Base-by-base conservation (phyloP, 2,797 vertebrate genomes). In the Pseudochromis fuscus region DNA sequence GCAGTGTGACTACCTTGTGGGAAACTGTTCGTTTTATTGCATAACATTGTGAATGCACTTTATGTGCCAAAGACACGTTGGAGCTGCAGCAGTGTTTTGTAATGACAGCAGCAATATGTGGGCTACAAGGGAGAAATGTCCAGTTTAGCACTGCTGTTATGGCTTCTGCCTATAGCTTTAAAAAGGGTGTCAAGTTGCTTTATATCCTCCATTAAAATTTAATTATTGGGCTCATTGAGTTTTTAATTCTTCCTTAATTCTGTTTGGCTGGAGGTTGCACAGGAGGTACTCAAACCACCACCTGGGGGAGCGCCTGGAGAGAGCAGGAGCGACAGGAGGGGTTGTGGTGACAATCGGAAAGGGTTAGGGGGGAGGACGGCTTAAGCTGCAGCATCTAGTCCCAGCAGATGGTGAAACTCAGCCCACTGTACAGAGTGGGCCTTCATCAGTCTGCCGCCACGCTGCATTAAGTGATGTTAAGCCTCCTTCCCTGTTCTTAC, bases 201-300 rank as follows among this genome's bases (percentile, higher is more conserved):
- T 91, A 93, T 90, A 73, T 82, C 75, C 62, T 65, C 78, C 70
- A 86, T 93, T 92, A 92, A 87, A 91, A 86, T 94, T 91, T 90
- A 91, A 92, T 94, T 93, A 92, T 88, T 78, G 65, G 92, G 80
- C 79, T 90, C 90, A 91, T 91, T 93, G 87, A 80, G 84, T 88
- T 91, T 90, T 90, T 89, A 90, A 91, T 90, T 89, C 74, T 79
- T 83, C 60, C 72, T 88, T 91, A 87, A 91, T 90, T 93, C 81
- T 89, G 81, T 86, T 91, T 90, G 73, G 79, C 83, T 77, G 81
- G 80, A 67, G 69, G 79, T 79, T 77, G 58, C 71, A 77, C 65
- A 71, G 79, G 63, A 88, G 73, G 81, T 82, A 66, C 75, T 83
- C 69, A 77, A 83, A 85, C 64, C 79, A 87, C 89, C 85, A 88